Conservation (phyloP, 2,888 invertebrate species). For the Parnassius glacialis region DNA sequence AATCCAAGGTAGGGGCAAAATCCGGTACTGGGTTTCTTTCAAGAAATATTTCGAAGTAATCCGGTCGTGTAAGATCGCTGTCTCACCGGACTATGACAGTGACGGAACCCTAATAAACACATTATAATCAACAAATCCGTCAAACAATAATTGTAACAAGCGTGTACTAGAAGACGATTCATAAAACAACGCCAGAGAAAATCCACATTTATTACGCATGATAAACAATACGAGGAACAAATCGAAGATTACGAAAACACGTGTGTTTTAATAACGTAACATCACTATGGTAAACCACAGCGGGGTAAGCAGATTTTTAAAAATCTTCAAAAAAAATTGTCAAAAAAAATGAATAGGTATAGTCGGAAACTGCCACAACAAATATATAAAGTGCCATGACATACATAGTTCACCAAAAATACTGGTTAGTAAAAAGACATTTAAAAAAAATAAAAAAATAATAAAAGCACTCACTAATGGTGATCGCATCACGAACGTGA, state of each 20-base stretch:
- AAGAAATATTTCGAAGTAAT: no score
- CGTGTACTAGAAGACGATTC: conserved; percentile 8
- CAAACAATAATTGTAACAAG: conserved; percentile 11
- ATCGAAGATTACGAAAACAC: conserved; percentile 11
- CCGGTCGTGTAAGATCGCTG: no score
- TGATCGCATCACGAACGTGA: not conserved
- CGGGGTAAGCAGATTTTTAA: not conserved
- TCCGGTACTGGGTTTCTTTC: no score
- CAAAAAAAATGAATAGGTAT: no score
- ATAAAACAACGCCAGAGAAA: conserved; percentile 16
- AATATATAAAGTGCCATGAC: no score
- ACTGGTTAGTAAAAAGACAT: not conserved
- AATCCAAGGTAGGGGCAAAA: no score
- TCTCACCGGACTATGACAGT: no score
- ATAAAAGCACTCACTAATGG: not conserved
- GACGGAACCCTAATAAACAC: conserved; percentile 7
- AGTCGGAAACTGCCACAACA: no score
- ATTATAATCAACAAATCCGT: no score
- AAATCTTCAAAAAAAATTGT: not conserved
- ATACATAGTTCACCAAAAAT: not conserved
- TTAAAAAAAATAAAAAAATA: not conserved
- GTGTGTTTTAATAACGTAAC: not conserved
- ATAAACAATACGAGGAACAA: conserved; percentile 22
- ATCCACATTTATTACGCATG: conserved; percentile 15
- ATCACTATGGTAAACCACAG: not conserved